Base-by-base conservation (phyloP, 2,888 invertebrate species). In the Cheilosia soror region DNA sequence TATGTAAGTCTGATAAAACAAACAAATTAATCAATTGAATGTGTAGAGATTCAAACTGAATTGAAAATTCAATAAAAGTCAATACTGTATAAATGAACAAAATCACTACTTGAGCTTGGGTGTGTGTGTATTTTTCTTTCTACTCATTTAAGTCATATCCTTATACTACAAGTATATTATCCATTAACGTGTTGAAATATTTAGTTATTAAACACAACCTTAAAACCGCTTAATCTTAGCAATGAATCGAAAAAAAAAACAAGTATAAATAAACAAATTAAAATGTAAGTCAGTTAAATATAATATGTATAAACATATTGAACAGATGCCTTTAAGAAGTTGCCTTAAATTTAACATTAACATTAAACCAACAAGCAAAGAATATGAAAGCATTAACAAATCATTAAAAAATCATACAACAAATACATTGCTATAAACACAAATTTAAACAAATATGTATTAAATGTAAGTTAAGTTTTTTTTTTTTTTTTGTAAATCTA, bases 301-400 rank as follows among this genome's bases (percentile, higher is more conserved):
- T 5, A 40, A 51, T 42, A 58, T 60, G 62, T 75, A 72, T 65
- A 79, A 63, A 80, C 27, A 68, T 73, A 73, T 73, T 89, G 86
- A 87, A 89, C 91, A 90, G 90, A 90, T 92, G 91, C 91, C 91
- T 91, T 91, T 89, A 88, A 90, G 90, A 90, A 88, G 91, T 90
- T 91, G 91, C 91, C 91, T 91, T 91, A 92, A 89, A 79, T 62
- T 47, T 71, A 88, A 82, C 66, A 82, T 29, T 75, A 53, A 75
- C n/a, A 44, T 13, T 27, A 76, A 51, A 27, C 27, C 29, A 63
- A 88, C 78, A 76, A n/a, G 63, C 51, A 87, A 83, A 77, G 20
- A 60, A 71, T 65, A 42, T 57, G 7, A 53, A 55, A 79, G 44
- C 63, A 83, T 75, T 57, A 73, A 69, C 40, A 65, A 83, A 79